A percentile compares a stretch with the other conserved stretches of the same genome.
These are phyloP conservation scores for Myopa testacea DNA, from an alignment of 2,888 invertebrate genomes.

Conservation along the genomic window DNA sequence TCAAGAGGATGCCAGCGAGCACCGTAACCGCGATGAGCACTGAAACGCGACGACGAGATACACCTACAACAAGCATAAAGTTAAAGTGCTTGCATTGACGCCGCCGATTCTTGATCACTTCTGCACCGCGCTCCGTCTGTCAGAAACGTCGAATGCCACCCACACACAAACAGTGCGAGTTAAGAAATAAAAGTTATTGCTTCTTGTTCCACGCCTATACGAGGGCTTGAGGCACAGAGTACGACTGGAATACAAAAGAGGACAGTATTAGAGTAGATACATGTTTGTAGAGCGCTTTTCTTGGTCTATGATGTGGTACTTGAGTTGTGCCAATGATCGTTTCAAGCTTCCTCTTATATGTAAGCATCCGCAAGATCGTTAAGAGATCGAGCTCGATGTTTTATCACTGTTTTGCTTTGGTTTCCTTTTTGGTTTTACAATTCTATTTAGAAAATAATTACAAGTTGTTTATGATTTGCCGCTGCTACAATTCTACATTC, in stretches of 20 bases:
- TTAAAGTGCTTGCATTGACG: slow-evolving; percentile 6
- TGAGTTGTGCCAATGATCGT: slow-evolving; percentile 7
- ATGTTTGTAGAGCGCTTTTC: not conserved
- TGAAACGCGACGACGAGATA: not conserved
- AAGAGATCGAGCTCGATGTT: not conserved
- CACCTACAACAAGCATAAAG: not conserved
- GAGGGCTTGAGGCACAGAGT: not conserved
- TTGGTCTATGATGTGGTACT: not conserved
- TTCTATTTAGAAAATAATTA: slow-evolving; percentile 22
- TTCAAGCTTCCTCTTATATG: not conserved
- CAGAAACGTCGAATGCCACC: not conserved
- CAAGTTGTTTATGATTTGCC: not conserved
- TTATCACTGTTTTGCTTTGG: not conserved
- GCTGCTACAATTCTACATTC: slow-evolving; percentile 10
- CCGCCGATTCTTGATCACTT: slow-evolving; percentile 1
- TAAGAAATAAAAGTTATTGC: slow-evolving; percentile 14
- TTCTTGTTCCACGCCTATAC: not conserved
- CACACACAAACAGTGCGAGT: slow-evolving; percentile 5
- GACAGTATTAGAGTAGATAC: not conserved
- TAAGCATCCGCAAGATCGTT: slow-evolving; percentile 27
- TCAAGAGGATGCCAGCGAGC: not conserved
- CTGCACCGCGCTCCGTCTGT: not conserved
- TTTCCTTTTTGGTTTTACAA: not conserved
- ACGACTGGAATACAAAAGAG: not conserved
- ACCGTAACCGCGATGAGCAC: not conserved